Base-by-base conservation (phyloP, 1,140 invertebrate genomes). In the Drosophila orena region DNA sequence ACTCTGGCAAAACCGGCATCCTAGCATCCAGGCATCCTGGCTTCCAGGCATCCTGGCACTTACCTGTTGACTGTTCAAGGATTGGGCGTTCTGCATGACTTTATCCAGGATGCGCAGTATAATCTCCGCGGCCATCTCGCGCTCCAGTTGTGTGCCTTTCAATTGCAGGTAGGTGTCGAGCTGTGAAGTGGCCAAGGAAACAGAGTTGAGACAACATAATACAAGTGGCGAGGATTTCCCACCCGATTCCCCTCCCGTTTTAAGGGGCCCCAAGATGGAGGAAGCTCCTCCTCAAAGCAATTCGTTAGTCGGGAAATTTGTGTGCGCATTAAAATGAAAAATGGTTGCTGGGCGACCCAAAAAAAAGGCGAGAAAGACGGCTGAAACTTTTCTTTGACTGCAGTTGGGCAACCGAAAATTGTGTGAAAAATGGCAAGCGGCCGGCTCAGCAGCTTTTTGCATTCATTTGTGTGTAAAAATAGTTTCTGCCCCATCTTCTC, bases 61-160 rank as follows among this genome's bases (percentile, higher is more conserved):
- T 83, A 92, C 91, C 91, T 92, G 90, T 92, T 92, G 90, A 91
- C 90, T 92, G 62, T 92, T 92, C 57, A 92, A 73, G 64, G 91
- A 92, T 81, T 89, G 78, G n/a, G 83, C 73, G 79, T 91, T 92
- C 65, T 92, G 91, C 84, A 92, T 91, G 54, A 92, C 89, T 83
- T 92, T 91, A 81, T 92, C 91, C 71, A 92, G 79, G 55, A 92
- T 91, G 54, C 91, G 85, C 49, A 92, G 68, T 69, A 91, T 92
- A 55, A 91, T 91, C 76, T 92, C 91, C 46, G 91, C 88, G 34
- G 91, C 91, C 91, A 92, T 91, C 81, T 92, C 91, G 70, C 91
- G 89, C 77, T 92, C 91, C 78, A 91, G 65, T 74, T 91, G 90
- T 53, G 91, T 92, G 56, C 91, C 91, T 71, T 91, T 92, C 77